Evolutionary conservation across 1,140 invertebrate genomes (phyloP).

Genomic region (Platyura marginata): DNA sequence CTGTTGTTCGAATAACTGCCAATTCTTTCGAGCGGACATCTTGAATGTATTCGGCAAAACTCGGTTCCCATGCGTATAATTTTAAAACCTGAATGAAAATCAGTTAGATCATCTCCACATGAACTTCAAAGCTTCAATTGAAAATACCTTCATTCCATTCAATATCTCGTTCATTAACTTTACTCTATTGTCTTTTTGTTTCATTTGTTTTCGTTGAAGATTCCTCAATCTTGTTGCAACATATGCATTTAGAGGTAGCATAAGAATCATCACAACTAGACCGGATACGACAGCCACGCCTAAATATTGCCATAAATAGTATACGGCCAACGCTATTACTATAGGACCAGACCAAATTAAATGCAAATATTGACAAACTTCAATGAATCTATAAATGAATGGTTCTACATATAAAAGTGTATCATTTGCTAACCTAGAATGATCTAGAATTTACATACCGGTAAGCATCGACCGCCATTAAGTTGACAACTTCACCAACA

Average conservation of each 20-base stretch:
- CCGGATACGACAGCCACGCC: conserved; percentile 35
- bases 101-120: not conserved
- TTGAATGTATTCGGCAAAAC: conserved; percentile 71
- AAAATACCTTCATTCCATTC: conserved; percentile 42
- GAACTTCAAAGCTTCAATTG: not conserved
- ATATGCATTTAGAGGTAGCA: not conserved
- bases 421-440: no score
- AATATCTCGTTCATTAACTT: conserved; percentile 63
- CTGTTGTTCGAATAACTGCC: conserved; percentile 59
- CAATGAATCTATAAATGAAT: no score
- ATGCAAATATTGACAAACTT: conserved; percentile 21
- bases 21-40: conserved; percentile 72
- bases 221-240: conserved; percentile 6
- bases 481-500: conserved; percentile 80
- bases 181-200: conserved; percentile 47
- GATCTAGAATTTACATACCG: conserved; percentile 73
- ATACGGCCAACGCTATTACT: conserved; percentile 32
- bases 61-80: conserved; percentile 81
- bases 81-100: conserved; percentile 40
- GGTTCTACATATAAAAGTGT: no score
- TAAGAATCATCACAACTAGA: conserved; percentile 30
- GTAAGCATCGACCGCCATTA: conserved; percentile 59
- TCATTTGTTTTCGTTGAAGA: conserved; percentile 27
- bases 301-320: conserved; percentile 32
- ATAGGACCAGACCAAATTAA: conserved; percentile 25